phyloP scores from a whole-genome alignment of 2,888 invertebrate genomes.

The Bhutanitis thaidina region DNA sequence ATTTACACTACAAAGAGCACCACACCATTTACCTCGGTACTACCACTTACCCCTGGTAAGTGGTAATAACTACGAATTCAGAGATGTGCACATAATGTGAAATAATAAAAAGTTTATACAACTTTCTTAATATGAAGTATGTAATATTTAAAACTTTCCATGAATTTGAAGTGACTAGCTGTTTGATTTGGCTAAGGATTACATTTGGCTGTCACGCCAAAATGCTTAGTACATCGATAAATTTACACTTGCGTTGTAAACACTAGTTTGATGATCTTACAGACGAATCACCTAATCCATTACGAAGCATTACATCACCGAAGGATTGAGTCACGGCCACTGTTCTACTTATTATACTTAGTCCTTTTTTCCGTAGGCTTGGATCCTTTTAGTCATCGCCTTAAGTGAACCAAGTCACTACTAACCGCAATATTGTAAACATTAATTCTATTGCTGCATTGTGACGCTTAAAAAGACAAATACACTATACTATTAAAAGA shows the following conservation, averaged over 20 bases:
- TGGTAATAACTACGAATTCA: no score
- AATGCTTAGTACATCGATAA: conserved; percentile 35
- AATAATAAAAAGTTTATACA: no score
- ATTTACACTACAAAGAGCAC: no score
- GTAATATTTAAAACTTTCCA: neutral
- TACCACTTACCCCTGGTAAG: no score
- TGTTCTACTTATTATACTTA: conserved; percentile 44
- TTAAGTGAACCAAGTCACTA: conserved; percentile 48
- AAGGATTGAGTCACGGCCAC: conserved; percentile 72
- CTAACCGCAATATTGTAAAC: conserved; percentile 56
- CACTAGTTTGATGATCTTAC: conserved; percentile 43
- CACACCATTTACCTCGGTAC: no score
- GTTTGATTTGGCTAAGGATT: conserved; percentile 11
- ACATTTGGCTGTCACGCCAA: conserved; percentile 1
- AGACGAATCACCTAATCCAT: conserved; percentile 64
- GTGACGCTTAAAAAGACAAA: conserved; percentile 34
- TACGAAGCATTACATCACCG: conserved; percentile 70
- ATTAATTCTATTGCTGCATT: conserved; percentile 38
- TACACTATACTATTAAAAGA: no score
- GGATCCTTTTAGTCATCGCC: conserved; percentile 67
- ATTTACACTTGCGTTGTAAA: conserved; percentile 21
- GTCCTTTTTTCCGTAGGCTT: conserved; percentile 61
- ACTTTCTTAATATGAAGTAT: no score
- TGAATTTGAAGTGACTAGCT: neutral
- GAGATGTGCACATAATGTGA: no score